A percentile compares a stretch with the other conserved stretches of the same genome.
Evolutionary conservation across 1,140 invertebrate species (phyloP).

Genomic region (Plutomurus gul): DNA sequence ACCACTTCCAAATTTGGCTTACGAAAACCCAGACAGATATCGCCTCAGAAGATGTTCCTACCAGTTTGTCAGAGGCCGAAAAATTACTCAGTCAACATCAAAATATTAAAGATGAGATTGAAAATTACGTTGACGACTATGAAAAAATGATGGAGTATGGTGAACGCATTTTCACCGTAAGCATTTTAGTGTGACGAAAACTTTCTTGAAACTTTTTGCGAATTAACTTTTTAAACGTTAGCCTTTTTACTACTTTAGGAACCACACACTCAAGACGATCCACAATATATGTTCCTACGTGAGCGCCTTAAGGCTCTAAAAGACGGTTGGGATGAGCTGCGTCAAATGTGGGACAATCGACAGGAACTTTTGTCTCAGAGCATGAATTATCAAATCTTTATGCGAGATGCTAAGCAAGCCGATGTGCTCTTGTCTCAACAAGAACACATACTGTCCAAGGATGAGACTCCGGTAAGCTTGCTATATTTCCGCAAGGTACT

Average conservation of each 20-base stretch:
- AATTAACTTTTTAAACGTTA: not conserved
- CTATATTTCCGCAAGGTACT: no score
- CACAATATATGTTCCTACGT: conserved; percentile 98
- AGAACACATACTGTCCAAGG: conserved; percentile 92
- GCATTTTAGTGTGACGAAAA: conserved; percentile 54
- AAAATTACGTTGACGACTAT: conserved; percentile 97
- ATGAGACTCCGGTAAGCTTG: conserved; percentile 79
- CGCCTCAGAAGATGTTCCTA: conserved; percentile 96
- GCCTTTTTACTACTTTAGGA: conserved; percentile 60
- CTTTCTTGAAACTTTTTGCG: not conserved
- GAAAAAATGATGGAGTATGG: conserved; percentile 99
- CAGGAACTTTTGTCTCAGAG: conserved; percentile 93
- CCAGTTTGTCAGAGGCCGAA: conserved; percentile 94
- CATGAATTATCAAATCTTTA: conserved; percentile 91
- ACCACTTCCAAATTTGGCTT: conserved; percentile 99
- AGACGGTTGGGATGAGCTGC: conserved; percentile 97
- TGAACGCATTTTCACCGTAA: conserved; percentile 84
- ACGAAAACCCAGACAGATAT: conserved; percentile 97
- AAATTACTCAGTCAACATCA: conserved; percentile 95
- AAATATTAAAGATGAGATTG: conserved; percentile 97
- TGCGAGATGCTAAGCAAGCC: conserved; percentile 94
- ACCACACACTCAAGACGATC: conserved; percentile 84
- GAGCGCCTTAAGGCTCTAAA: conserved; percentile 95
- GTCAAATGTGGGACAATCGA: conserved; percentile 99
- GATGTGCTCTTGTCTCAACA: conserved; percentile 97